Percentiles rank a stretch among this genome's conserved stretches.
Evolutionary conservation across 2,888 invertebrate species (phyloP).

Genomic region (Conus canariensis): DNA sequence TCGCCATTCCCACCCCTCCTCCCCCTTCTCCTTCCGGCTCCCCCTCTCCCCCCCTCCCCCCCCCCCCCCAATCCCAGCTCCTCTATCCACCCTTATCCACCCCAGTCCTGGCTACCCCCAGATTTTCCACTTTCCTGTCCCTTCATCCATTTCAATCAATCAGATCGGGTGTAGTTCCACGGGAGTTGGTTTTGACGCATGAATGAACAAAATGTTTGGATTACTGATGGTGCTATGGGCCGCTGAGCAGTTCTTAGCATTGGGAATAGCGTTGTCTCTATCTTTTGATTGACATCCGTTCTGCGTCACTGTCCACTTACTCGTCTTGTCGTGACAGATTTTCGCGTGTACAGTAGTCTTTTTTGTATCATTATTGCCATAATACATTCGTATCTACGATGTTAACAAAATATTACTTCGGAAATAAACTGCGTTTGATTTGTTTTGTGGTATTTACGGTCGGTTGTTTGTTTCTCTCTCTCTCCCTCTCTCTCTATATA

Average conservation of each 20-base stretch:
- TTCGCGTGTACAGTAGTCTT: background rate
- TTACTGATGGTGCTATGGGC: no score
- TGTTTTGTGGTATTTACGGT: background rate
- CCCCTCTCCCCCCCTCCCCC: background rate
- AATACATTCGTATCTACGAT: background rate
- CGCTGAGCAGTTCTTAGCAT: background rate
- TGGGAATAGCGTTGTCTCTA: no score
- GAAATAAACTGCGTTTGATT: background rate
- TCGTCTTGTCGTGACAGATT: background rate
- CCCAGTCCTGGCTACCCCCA: background rate
- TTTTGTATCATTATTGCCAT: background rate
- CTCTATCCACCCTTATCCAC: background rate
- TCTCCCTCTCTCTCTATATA: background rate
- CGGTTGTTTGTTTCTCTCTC: background rate
- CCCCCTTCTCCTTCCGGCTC: background rate
- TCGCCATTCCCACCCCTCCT: no score
- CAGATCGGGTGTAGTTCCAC: no score
- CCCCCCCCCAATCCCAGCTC: background rate
- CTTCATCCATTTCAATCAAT: background rate
- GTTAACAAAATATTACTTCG: background rate
- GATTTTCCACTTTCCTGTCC: background rate
- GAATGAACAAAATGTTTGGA: no score
- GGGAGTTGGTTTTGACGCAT: no score
- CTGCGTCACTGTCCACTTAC: no score
- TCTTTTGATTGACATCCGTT: no score